Evolutionary conservation across 2,888 invertebrate genomes (phyloP).

Genomic region (Corythucha ciliata): DNA sequence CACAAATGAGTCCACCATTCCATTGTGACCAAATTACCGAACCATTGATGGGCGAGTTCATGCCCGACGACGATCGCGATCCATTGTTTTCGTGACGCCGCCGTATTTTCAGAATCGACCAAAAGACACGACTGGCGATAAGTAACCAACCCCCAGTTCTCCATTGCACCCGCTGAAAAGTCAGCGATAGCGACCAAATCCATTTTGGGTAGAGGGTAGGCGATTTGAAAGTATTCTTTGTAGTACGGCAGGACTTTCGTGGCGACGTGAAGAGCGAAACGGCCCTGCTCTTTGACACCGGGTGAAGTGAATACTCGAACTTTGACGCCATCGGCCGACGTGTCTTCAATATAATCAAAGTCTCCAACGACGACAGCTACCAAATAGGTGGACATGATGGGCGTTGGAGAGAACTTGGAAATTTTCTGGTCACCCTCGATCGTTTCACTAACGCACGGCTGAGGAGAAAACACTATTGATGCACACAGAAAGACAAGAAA

Average conservation of each 20-base stretch:
- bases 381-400: constrained; percentile 91
- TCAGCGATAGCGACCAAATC: constrained; percentile 94
- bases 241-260: constrained; percentile 86
- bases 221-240: constrained; percentile 87
- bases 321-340: constrained; percentile 68
- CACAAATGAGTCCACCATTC: constrained; percentile 97
- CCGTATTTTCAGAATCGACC: constrained; percentile 83
- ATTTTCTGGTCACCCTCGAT: constrained; percentile 42
- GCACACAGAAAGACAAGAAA: neutral
- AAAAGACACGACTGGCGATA: constrained; percentile 84
- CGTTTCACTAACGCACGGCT: constrained; percentile 41
- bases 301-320: constrained; percentile 79
- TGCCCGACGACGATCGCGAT: constrained; percentile 84
- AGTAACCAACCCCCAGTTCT: constrained; percentile 95
- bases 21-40: constrained; percentile 96
- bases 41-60: constrained; percentile 97
- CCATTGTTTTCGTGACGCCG: constrained; percentile 70
- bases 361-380: constrained; percentile 91
- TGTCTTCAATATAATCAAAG: constrained; percentile 84
- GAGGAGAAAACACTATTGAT: constrained; percentile 31
- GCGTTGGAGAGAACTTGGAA: constrained; percentile 70
- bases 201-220: constrained; percentile 91
- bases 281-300: constrained; percentile 83
- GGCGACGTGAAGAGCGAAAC: constrained; percentile 87
- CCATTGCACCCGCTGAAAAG: constrained; percentile 91